Conservation (phyloP, 1,140 invertebrate species). For the Bombus sibiricus region DNA sequence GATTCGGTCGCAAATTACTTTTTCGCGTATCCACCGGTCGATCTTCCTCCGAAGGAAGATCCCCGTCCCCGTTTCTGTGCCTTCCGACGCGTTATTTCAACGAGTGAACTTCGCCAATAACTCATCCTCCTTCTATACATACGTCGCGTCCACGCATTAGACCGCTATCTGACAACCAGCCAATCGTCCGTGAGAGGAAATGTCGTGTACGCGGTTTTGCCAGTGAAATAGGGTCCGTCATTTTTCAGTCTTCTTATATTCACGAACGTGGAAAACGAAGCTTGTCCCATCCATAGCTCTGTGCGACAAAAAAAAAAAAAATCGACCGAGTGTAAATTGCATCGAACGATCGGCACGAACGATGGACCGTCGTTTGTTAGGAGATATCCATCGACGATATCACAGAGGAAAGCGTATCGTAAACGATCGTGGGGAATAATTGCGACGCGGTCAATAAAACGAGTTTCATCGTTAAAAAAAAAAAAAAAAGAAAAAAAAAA, state of each 20-base stretch:
- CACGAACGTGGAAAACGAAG: constrained; percentile 30
- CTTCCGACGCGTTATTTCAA: constrained; percentile 25
- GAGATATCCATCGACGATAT: not conserved
- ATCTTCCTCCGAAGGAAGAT: constrained; percentile 37
- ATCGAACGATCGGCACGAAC: not conserved
- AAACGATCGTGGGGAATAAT: not conserved
- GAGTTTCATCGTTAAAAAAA: constrained; percentile 25
- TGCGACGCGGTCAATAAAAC: constrained; percentile 21
- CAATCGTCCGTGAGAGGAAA: constrained; percentile 48
- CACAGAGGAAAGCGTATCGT: not conserved
- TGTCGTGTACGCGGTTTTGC: constrained; percentile 23
- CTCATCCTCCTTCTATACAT: constrained; percentile 14
- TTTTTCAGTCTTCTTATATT: constrained; percentile 34
- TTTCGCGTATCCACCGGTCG: constrained; percentile 30
- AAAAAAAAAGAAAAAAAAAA: not conserved
- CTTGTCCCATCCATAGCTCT: not conserved
- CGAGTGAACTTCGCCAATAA: constrained; percentile 40
- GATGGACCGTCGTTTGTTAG: not conserved
- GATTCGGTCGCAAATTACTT: constrained; percentile 49
- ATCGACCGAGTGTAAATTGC: not conserved
- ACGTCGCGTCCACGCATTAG: constrained; percentile 14
- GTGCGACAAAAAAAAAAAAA: not conserved
- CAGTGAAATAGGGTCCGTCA: not conserved
- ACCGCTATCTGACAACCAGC: constrained; percentile 9
- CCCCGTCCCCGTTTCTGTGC: not conserved